Evolutionary conservation across 2,888 invertebrate species (phyloP).

Genomic region (Gnatocerus cornutus): DNA sequence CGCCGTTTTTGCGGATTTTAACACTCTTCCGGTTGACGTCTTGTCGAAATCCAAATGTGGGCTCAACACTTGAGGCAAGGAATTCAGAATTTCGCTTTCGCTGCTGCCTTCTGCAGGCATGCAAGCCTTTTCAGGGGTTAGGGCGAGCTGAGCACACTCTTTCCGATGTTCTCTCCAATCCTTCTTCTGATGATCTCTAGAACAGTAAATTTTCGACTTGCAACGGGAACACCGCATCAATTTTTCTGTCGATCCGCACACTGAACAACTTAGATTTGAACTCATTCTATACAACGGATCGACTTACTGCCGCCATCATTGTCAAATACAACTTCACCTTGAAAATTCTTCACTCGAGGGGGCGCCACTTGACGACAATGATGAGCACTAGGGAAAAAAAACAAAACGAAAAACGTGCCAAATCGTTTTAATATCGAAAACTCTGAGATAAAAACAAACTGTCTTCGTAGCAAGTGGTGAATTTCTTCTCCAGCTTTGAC

Average conservation of each 20-base stretch:
- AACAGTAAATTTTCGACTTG: constrained; percentile 84
- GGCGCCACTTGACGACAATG: constrained; percentile 50
- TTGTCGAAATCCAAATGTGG: constrained; percentile 62
- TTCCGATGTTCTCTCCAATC: constrained; percentile 87
- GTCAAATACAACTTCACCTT: constrained; percentile 52
- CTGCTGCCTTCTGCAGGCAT: constrained; percentile 76
- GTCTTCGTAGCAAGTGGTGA: constrained; percentile 36
- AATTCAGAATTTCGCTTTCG: constrained; percentile 79
- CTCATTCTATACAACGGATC: constrained; percentile 62
- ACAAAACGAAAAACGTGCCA: too few relatives aligned
- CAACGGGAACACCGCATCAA: constrained; percentile 86
- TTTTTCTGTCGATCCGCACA: constrained; percentile 77
- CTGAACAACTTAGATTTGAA: constrained; percentile 70
- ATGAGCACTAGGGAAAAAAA: too few relatives aligned
- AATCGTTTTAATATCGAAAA: constrained; percentile 32
- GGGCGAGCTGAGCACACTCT: constrained; percentile 69
- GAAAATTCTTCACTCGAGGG: constrained; percentile 49
- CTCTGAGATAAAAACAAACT: constrained; percentile 39
- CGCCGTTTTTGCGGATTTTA: constrained; percentile 63
- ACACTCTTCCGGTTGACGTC: constrained; percentile 61
- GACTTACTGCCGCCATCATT: constrained; percentile 57
- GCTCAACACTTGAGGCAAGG: constrained; percentile 73
- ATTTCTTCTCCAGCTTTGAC: constrained; percentile 36
- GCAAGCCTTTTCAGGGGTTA: constrained; percentile 31
- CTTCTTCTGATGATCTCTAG: constrained; percentile 83